A percentile compares a stretch with the other conserved stretches of the same genome.
Conservation (phyloP, 2,888 invertebrate genomes). For the Phyllotreta striolata region DNA sequence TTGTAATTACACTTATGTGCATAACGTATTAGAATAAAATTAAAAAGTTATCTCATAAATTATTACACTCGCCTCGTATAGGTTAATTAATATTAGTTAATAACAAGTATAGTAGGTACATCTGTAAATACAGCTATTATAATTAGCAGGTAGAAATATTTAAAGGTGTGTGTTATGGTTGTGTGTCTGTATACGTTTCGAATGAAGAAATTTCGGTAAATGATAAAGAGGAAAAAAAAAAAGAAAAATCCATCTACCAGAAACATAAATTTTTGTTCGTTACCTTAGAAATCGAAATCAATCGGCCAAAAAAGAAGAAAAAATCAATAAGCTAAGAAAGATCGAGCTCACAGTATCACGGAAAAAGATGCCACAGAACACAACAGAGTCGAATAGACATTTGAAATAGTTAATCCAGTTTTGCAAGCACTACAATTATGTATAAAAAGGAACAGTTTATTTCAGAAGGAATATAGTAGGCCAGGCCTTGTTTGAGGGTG, state of each 20-base stretch:
- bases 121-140: not conserved
- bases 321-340: conserved; percentile 48
- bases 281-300: conserved; percentile 46
- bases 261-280: conserved; percentile 35
- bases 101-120: not conserved
- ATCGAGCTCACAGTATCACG: conserved; percentile 44
- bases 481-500: conserved; percentile 44
- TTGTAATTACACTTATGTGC: not conserved
- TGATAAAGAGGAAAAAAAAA: not conserved
- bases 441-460: conserved; percentile 40
- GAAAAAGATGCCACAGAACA: conserved; percentile 42
- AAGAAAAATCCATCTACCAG: conserved; percentile 27
- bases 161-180: too few relatives aligned
- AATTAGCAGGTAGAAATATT: not conserved
- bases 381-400: conserved; percentile 40
- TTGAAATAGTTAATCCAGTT: conserved; percentile 36
- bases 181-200: too few relatives aligned
- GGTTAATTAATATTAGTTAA: not conserved
- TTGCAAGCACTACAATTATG: conserved; percentile 38
- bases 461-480: conserved; percentile 43
- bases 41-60: too few relatives aligned
- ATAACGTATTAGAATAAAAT: conserved; percentile 1
- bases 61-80: not conserved
- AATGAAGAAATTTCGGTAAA: not conserved
- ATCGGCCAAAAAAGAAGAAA: conserved; percentile 47